Base-by-base conservation (phyloP, 1,140 invertebrate genomes). In the Camponotus pennsylvanicus region DNA sequence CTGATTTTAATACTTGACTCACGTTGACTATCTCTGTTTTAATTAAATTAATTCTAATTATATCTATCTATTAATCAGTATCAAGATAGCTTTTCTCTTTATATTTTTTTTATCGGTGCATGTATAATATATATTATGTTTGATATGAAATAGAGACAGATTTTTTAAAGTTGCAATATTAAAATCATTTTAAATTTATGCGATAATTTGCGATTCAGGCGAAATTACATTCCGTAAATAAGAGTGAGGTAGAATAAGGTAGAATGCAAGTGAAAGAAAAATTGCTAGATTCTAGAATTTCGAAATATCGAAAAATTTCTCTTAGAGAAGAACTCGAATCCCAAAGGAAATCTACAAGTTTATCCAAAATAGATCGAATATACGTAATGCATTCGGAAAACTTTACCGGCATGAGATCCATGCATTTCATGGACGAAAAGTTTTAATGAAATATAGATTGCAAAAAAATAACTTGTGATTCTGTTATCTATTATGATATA, bases 321-420 rank as follows among this genome's bases (percentile, higher is more conserved):
- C 40, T 55, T 45, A 32, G 57, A 52, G 52, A 5, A 42, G 3
- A 64, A 42, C 18, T 21, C 73, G 34, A 55, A 34, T 13, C 21
- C 59, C 71, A 34, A 85, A 77, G 73, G 59, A 78, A 85, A 66
- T 78, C 59, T 64, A 15, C 32, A 55, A 78, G 34, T 78, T 78
- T 34, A 37, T 64, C 13, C 73, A 45, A 40, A 21, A 85, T 85
- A 61, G 8, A 85, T 61, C n/a, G 69, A 13, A 34, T 40, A 21
- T 42, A 55, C 42, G 32, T 78, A 61, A 85, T 27, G 34, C 34
- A 66, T 78, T 55, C 45, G 59, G 21, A 9, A 34, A 78, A 66
- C n/a, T 59, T 49, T 13, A 76, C 4, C 40, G n/a, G 27, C 40
- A 55, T n/a, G 82, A 32, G 21, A 66, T 66, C n/a, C 13, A 76